Evolutionary conservation across 2,797 vertebrate genomes (phyloP).

Genomic region (Peromyscus eremicus): DNA sequence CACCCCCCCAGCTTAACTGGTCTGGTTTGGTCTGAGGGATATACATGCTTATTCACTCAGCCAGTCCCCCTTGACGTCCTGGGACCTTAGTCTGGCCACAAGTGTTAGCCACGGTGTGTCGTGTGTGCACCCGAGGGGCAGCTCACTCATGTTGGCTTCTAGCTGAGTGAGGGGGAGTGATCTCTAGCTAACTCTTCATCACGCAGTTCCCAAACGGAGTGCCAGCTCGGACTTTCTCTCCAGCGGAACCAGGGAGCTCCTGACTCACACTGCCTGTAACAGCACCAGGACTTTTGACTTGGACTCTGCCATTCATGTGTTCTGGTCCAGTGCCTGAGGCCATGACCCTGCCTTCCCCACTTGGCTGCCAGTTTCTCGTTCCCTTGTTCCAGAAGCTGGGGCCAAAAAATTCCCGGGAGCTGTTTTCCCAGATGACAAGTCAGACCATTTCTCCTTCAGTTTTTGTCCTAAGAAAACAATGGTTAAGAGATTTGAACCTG

Average conservation of each 20-base stretch:
- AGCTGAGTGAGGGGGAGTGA: background rate
- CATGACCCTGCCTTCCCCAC: background rate
- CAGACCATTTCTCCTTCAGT: background rate
- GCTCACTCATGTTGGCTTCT: background rate
- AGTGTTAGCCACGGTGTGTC: too few species aligned
- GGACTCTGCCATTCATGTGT: background rate
- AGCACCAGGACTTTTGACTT: background rate
- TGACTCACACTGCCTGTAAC: background rate
- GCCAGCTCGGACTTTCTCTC: background rate
- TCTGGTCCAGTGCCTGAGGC: background rate
- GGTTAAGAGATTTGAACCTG: slow-evolving; percentile 15
- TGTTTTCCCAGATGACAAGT: background rate
- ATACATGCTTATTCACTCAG: background rate
- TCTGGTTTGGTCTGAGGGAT: background rate
- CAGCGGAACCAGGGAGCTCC: background rate
- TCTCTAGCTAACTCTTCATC: background rate
- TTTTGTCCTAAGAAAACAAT: slow-evolving; percentile 20
- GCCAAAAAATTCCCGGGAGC: background rate
- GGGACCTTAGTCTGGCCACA: background rate
- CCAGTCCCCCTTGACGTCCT: background rate
- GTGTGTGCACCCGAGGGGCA: background rate
- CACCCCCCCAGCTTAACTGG: too few species aligned
- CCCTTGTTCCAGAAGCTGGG: background rate
- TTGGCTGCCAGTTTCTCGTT: background rate
- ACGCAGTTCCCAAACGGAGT: background rate